A percentile compares a stretch with the other conserved stretches of the same genome.
Evolutionary conservation across 2,888 invertebrate species (phyloP).

Genomic region (Calliphora vomitoria): DNA sequence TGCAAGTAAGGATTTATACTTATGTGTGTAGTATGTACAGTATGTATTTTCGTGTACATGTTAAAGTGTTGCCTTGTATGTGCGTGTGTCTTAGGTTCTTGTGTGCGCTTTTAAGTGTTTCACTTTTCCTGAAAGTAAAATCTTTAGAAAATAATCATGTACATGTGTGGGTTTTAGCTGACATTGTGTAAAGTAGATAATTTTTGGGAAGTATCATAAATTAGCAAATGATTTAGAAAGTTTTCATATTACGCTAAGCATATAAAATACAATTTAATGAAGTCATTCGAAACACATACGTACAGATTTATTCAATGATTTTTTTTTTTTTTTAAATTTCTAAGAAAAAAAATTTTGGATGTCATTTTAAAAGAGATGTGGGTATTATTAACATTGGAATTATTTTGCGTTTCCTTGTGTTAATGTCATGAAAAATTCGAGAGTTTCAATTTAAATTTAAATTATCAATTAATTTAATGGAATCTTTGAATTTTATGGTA

Average conservation of each 20-base stretch:
- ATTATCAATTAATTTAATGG: too few species aligned
- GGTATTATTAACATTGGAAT: too few species aligned
- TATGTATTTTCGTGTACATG: neutral
- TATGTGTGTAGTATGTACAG: neutral
- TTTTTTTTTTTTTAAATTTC: neutral
- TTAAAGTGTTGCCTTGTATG: neutral
- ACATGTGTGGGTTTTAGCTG: constrained; percentile 27
- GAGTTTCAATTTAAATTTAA: too few species aligned
- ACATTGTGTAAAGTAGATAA: constrained; percentile 46
- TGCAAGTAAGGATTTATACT: constrained; percentile 18
- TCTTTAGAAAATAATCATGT: constrained; percentile 23
- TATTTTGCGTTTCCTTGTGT: too few species aligned
- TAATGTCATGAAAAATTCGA: too few species aligned
- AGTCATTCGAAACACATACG: constrained; percentile 1
- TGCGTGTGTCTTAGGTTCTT: neutral
- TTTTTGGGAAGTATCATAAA: constrained; percentile 45
- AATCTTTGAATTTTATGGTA: too few species aligned
- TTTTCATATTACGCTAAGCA: constrained; percentile 37
- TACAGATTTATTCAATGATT: constrained; percentile 4
- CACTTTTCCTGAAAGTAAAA: constrained; percentile 35
- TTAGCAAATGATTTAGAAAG: constrained; percentile 63
- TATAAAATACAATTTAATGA: constrained; percentile 45
- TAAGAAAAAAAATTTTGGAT: too few species aligned
- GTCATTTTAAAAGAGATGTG: too few species aligned
- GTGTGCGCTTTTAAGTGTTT: constrained; percentile 44